Base-by-base conservation (phyloP, 2,888 invertebrate genomes). In the Drosophila atripex region DNA sequence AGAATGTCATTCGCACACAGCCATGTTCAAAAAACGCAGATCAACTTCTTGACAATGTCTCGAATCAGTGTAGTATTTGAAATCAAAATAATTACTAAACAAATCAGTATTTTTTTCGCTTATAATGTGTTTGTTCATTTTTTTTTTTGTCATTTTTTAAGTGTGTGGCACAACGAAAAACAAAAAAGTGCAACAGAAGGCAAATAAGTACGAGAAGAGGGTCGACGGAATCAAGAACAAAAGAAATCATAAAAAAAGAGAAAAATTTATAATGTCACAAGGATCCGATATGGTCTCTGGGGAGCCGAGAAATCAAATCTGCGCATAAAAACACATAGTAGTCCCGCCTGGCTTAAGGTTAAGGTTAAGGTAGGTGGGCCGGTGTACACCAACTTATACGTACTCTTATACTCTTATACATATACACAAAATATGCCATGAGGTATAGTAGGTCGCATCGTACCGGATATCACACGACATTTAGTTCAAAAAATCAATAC, bases 21-120 rank as follows among this genome's bases (percentile, higher is more conserved):
- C 94, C 95, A 95, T 95, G 95, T 95, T 95, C 95, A 95, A 95
- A 95, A 95, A 96, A 96, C 96, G 96, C 96, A 95, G 96, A 96
- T 96, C 96, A 96, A 96, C 96, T 97, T 96, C 96, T 96, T 96
- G 95, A 96, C 88, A 90, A 90, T 90, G 90, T 96, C 87, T 28
- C 8, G 28, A 39, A 39, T 39, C 9, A 16, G 16, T 39, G 90
- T 89, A 90, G 72, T 64, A 59, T 65, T 56, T 18, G 39, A 70
- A 64, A 70, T 60, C 32, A 70, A 57, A 72, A 63, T 46, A 72
- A 39, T 55, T 50, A 47, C 71, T 59, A 69, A 76, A 79, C 72
- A 46, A 51, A 72, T 71, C 53, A 38, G 43, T 51, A 71, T 38
- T 65, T 41, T 46, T 55, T 56, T 56, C 45, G 14, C 63, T 49